These are phyloP conservation scores for Daboia siamensis DNA, from an alignment of 2,113 vertebrate species.

Conservation along the genomic window DNA sequence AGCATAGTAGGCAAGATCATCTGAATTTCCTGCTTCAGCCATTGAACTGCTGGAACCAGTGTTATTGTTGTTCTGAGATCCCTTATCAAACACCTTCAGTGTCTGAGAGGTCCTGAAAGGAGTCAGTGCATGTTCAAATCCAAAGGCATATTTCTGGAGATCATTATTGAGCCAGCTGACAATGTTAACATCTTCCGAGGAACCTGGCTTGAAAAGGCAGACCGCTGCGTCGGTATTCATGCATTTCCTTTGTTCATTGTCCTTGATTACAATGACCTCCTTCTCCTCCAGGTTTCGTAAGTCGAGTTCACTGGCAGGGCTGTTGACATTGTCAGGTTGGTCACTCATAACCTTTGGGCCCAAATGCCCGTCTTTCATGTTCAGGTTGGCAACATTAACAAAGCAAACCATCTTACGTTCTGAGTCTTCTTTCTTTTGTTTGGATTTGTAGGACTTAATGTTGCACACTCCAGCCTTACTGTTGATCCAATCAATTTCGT, in stretches of 20 bases:
- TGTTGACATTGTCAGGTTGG: background rate
- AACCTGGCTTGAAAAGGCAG: constrained; percentile 48
- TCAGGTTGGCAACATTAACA: constrained; percentile 1
- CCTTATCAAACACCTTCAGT: constrained; percentile 42
- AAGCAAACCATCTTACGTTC: constrained; percentile 21
- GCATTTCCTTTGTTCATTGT: background rate
- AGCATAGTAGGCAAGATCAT: constrained; percentile 56
- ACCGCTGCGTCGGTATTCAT: constrained; percentile 44
- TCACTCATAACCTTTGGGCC: background rate
- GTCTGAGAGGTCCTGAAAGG: constrained; percentile 49
- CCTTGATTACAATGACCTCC: constrained; percentile 17
- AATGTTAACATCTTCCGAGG: constrained; percentile 46
- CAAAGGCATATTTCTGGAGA: constrained; percentile 62
- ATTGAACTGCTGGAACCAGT: constrained; percentile 10
- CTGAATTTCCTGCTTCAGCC: constrained; percentile 18
- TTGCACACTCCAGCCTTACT: constrained; percentile 19
- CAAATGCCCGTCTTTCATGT: constrained; percentile 11
- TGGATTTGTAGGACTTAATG: background rate
- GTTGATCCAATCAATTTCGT: constrained; percentile 7
- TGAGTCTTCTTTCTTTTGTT: background rate
- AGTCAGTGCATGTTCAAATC: constrained; percentile 58
- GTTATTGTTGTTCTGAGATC: constrained; percentile 54
- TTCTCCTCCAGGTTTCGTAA: constrained; percentile 7
- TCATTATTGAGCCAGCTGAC: constrained; percentile 54
- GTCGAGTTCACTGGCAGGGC: background rate